Percentiles rank a stretch among this genome's conserved stretches.
These are phyloP conservation scores for Pterocles gutturalis DNA, from an alignment of 2,113 vertebrate genomes.

Conservation along the genomic window DNA sequence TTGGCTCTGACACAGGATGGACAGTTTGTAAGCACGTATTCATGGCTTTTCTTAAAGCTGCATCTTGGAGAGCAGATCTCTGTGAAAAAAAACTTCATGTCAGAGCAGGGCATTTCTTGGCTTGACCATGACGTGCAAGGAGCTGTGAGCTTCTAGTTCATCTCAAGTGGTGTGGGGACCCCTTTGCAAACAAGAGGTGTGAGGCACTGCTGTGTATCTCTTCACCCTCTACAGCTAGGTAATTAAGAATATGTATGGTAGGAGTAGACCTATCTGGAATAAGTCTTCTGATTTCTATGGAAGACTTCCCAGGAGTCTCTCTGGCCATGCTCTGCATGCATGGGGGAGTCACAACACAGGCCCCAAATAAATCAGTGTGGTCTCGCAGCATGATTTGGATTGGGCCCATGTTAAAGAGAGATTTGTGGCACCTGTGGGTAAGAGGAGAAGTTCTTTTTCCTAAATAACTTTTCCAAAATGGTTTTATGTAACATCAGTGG, in stretches of 20 bases:
- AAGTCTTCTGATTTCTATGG: background rate
- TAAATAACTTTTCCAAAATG: background rate
- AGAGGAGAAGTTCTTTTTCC: constrained; percentile 45
- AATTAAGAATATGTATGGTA: background rate
- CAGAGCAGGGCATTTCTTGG: background rate
- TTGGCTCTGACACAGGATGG: background rate
- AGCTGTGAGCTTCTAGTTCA: background rate
- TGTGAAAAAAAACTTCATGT: background rate
- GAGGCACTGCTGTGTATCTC: background rate
- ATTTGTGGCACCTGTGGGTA: constrained; percentile 1
- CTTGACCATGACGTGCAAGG: accelerated
- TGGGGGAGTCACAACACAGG: background rate
- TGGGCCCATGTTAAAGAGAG: background rate
- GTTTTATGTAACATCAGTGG: background rate
- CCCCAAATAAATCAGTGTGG: background rate
- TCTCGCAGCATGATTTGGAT: background rate
- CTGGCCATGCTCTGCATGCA: accelerated
- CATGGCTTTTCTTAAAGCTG: background rate
- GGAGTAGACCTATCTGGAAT: background rate
- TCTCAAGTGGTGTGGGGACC: background rate
- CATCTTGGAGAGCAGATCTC: background rate
- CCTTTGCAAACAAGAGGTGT: background rate
- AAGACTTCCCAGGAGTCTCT: background rate
- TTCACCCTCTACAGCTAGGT: background rate
- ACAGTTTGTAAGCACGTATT: background rate